Conservation (phyloP, 2,113 vertebrate genomes). For the Gallinago undulata region DNA sequence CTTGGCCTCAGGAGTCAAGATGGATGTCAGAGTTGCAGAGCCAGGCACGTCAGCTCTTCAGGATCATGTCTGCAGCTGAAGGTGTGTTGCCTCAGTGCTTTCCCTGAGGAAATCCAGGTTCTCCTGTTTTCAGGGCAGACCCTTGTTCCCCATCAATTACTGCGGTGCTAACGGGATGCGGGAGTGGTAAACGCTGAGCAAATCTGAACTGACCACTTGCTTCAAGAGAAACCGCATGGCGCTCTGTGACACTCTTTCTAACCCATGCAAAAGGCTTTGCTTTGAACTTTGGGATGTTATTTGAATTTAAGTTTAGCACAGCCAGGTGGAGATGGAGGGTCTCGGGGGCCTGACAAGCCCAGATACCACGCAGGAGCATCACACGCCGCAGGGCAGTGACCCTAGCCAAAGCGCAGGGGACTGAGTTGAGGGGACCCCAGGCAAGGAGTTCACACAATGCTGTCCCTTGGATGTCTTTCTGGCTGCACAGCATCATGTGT, state of each 20-base stretch:
- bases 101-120: neutral
- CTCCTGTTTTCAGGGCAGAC: neutral
- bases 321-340: neutral
- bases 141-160: neutral
- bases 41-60: rapidly evolving
- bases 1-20: neutral
- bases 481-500: neutral
- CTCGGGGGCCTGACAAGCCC: neutral
- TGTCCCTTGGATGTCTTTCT: neutral
- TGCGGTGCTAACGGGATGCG: neutral
- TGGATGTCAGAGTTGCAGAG: neutral
- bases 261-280: neutral
- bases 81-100: neutral
- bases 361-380: neutral
- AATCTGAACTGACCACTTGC: neutral
- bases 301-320: neutral
- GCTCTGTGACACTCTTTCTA: neutral
- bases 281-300: neutral
- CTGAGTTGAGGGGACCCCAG: neutral
- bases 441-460: neutral
- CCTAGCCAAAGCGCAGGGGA: neutral
- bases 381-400: neutral
- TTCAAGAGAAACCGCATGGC: neutral
- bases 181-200: neutral
- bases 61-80: neutral